Percentiles rank a stretch among this genome's conserved stretches.
phyloP scores from a whole-genome alignment of 1,140 invertebrate genomes.

The Macrotrachela quadricornifera region DNA sequence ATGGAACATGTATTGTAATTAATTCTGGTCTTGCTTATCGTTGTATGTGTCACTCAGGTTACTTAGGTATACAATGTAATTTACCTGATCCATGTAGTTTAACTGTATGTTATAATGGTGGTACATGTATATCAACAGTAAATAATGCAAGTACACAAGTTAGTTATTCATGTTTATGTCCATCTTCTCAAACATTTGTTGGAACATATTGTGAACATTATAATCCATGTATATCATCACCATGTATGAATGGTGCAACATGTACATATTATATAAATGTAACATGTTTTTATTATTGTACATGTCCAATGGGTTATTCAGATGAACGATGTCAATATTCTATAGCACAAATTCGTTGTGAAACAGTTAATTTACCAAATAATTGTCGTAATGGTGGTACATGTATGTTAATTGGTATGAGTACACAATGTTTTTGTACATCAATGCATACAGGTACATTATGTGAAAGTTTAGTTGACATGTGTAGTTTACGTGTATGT shows the following conservation, averaged over 20 bases:
- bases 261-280: not conserved
- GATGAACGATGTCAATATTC: constrained; percentile 19
- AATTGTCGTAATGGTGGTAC: constrained; percentile 7
- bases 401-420: not conserved
- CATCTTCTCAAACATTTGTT: too few relatives aligned
- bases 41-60: constrained; percentile 59
- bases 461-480: constrained; percentile 41
- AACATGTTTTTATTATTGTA: constrained; percentile 11
- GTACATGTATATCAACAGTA: not conserved
- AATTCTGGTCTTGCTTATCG: not conserved
- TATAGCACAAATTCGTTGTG: too few relatives aligned
- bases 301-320: constrained; percentile 21
- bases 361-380: not conserved
- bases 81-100: constrained; percentile 14
- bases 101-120: constrained; percentile 3
- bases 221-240: not conserved
- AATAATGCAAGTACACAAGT: too few relatives aligned
- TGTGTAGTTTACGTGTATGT: not conserved
- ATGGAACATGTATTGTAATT: constrained; percentile 7
- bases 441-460: constrained; percentile 47
- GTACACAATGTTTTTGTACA: not conserved
- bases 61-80: constrained; percentile 69
- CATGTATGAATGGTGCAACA: not conserved
- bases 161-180: too few relatives aligned
- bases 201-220: too few relatives aligned